Evolutionary conservation across 2,797 vertebrate species (phyloP), one percentile per base, ranked within the genome.

Genomic region (Scleropages formosus): DNA sequence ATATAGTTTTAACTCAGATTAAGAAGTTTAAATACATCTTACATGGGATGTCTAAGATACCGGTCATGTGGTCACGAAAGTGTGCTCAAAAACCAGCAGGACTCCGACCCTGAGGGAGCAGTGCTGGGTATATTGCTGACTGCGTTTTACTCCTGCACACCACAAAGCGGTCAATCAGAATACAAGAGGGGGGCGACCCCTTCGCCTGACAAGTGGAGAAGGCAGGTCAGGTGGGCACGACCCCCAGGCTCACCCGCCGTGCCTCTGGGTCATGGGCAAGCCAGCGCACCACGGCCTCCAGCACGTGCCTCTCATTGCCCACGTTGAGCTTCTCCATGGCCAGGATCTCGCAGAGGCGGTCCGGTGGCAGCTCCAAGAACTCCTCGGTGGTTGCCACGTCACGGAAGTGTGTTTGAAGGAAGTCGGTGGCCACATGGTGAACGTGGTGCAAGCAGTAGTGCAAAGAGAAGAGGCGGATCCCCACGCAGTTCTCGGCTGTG

Each of bases 371-470:
- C 87, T 99, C 98, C 74, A 93, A 84, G 89, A 98, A 99, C 85
- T 99, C 98, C 83, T 98, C 97, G 0, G 94, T 95, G 77, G 87
- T 89, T 67, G 90, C 94, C 86, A 98, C 97, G 0, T 99, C 98
- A 0, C 94, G 90, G 83, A 99, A 98, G 81, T 99, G 97, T 0
- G 97, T 99, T 90, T 99, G 97, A 85, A 99, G 92, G 87, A 95
- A 98, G 79, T 98, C 96, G 0, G 97, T 98, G 89, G 98, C 95
- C 49, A 93, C 89, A 61, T 97, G 93, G 83, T 98, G 93, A 27
- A 99, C 95, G 0, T 99, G 97, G 87, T 95, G 87, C 49, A 99
- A 93, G 86, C 95, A 98, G 87, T 99, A 99, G 84, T 97, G 96
- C 56, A 98, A 89, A 0, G 97, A 95, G 82, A 99, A 99, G 82